These are phyloP conservation scores for Pseudomyrmex flavicornis DNA, from an alignment of 1,140 invertebrate species.

Conservation along the genomic window DNA sequence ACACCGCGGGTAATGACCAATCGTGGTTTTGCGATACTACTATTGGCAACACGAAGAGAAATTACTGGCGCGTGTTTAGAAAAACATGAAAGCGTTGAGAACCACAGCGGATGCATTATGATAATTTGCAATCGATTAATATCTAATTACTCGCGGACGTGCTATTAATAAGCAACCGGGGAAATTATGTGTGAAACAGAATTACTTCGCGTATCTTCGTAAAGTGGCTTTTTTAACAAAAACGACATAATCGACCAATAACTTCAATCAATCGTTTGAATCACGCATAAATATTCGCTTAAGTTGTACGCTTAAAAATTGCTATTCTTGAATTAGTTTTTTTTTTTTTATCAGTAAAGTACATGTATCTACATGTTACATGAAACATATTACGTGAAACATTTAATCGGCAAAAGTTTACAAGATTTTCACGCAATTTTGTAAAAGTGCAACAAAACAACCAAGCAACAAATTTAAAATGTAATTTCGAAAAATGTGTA, in stretches of 20 bases:
- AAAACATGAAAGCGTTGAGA: slow-evolving; percentile 33
- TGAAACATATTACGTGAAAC: too few species aligned
- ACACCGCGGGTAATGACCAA: slow-evolving; percentile 46
- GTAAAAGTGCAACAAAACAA: not conserved
- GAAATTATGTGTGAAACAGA: slow-evolving; percentile 24
- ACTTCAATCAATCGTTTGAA: slow-evolving; percentile 4
- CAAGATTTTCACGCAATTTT: not conserved
- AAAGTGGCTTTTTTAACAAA: slow-evolving; percentile 6
- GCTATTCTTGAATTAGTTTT: not conserved
- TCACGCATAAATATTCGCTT: too few species aligned
- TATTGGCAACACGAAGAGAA: not conserved
- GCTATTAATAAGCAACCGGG: not conserved
- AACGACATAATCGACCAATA: slow-evolving; percentile 19
- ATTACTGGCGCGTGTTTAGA: slow-evolving; percentile 20
- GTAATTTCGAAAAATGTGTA: not conserved
- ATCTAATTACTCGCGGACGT: slow-evolving; percentile 41
- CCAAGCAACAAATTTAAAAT: too few species aligned
- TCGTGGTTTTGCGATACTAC: slow-evolving; percentile 29
- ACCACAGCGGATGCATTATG: slow-evolving; percentile 39
- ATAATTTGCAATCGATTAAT: slow-evolving; percentile 61
- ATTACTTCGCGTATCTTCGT: slow-evolving; percentile 32
- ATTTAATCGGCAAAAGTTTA: not conserved
- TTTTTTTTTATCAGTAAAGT: not conserved
- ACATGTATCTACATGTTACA: not conserved
- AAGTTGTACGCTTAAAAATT: not conserved